Conservation (phyloP, 2,797 vertebrate species). For the Peromyscus attwateri region DNA sequence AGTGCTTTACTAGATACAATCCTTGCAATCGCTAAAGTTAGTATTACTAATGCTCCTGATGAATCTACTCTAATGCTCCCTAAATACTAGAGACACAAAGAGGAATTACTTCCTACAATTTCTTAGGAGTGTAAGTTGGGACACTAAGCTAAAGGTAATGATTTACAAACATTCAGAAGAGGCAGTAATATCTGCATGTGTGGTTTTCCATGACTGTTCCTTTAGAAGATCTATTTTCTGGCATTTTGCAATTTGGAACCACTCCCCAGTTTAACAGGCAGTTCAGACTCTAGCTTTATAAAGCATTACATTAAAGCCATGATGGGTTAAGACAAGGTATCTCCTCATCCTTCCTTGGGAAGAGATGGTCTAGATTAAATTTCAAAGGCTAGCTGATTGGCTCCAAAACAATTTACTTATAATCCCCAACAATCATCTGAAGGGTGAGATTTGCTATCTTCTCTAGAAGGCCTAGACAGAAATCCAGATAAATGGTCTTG, state of each 20-base stretch:
- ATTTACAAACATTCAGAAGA: constrained; percentile 8
- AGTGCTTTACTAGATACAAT: constrained; percentile 37
- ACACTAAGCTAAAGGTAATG: constrained; percentile 47
- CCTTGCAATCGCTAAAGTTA: background rate
- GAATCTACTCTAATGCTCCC: background rate
- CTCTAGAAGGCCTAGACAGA: constrained; percentile 30
- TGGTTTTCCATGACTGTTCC: background rate
- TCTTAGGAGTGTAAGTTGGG: background rate
- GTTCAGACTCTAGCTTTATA: constrained; percentile 39
- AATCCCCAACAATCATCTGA: constrained; percentile 11
- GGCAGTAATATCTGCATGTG: background rate
- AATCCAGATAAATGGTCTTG: constrained; percentile 12
- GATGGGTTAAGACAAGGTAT: background rate
- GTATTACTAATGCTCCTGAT: constrained; percentile 10
- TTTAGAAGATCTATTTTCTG: background rate
- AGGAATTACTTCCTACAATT: constrained; percentile 40
- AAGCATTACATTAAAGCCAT: constrained; percentile 59
- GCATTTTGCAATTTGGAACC: background rate
- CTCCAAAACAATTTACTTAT: constrained; percentile 34
- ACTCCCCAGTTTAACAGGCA: constrained; percentile 4
- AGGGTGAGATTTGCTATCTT: background rate
- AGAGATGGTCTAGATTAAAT: constrained; percentile 21
- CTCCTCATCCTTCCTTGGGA: background rate
- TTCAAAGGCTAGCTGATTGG: constrained; percentile 27
- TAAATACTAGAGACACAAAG: constrained; percentile 31